These are phyloP conservation scores for Macrotis lagotis DNA, from an alignment of 2,113 vertebrate genomes.

Conservation along the genomic window DNA sequence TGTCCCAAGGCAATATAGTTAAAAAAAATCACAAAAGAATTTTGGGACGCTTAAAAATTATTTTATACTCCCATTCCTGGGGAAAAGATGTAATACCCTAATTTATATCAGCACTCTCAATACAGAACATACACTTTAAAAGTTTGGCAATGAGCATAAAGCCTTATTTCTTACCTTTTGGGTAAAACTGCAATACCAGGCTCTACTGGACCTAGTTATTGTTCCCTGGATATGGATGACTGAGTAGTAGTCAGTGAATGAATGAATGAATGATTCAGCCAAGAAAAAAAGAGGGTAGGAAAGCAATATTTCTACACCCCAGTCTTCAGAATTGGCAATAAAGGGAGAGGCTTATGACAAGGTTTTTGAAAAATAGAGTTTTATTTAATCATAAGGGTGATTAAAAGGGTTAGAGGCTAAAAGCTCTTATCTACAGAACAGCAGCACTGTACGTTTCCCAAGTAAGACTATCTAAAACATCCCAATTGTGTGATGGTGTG, in stretches of 20 bases:
- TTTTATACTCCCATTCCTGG: neutral
- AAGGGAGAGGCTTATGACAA: slow-evolving; percentile 39
- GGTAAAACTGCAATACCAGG: neutral
- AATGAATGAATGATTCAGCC: neutral
- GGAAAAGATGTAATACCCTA: neutral
- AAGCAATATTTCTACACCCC: neutral
- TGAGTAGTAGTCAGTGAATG: neutral
- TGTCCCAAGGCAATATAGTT: too few species aligned
- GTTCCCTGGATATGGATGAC: neutral
- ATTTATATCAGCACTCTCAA: neutral
- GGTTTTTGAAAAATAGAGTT: slow-evolving; percentile 70
- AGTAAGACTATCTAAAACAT: neutral
- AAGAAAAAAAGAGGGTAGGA: neutral
- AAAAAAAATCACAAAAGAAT: too few species aligned
- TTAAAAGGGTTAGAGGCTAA: slow-evolving; percentile 31
- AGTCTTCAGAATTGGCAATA: neutral
- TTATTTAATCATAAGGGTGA: slow-evolving; percentile 70
- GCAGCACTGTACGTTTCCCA: slow-evolving; percentile 16
- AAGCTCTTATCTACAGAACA: slow-evolving; percentile 31
- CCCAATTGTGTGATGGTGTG: neutral
- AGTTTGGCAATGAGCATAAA: neutral
- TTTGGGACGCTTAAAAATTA: neutral
- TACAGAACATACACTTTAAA: neutral
- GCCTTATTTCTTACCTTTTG: neutral
- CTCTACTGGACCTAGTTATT: too few species aligned